phyloP scores from a whole-genome alignment of 1,140 invertebrate species.

The Trichonephila inaurata region DNA sequence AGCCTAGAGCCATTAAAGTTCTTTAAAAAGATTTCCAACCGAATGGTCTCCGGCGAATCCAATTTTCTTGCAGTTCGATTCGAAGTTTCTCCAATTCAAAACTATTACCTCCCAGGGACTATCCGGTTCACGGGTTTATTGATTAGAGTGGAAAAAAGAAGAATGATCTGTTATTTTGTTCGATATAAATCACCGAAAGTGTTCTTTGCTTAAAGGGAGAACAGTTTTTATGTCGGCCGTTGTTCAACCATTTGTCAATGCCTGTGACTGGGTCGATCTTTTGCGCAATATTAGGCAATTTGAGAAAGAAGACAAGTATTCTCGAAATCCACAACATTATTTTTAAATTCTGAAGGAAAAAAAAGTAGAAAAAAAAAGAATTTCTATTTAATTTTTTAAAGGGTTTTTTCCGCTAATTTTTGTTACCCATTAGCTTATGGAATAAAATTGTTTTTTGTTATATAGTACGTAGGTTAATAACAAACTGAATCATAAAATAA shows the following conservation, averaged over 20 bases:
- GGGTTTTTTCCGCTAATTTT: too few relatives aligned
- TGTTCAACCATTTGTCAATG: slow-evolving; percentile 10
- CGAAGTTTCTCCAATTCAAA: not conserved
- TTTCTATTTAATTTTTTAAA: too few relatives aligned
- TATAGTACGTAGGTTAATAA: accelerated
- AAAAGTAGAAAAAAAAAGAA: too few relatives aligned
- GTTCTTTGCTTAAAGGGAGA: slow-evolving; percentile 10
- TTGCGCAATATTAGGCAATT: not conserved
- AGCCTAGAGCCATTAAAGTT: not conserved
- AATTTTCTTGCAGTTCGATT: not conserved
- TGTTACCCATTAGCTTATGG: too few relatives aligned
- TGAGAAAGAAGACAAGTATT: not conserved
- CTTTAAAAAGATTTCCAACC: not conserved
- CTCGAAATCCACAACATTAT: not conserved
- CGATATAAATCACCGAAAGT: slow-evolving; percentile 33
- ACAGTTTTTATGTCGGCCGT: not conserved
- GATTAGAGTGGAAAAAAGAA: not conserved
- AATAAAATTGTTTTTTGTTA: too few relatives aligned
- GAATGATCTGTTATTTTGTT: slow-evolving; percentile 18
- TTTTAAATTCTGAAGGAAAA: too few relatives aligned
- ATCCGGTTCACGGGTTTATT: slow-evolving; percentile 15
- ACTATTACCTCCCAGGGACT: not conserved
- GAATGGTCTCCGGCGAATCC: not conserved
- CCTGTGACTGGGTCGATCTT: not conserved
- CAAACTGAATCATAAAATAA: too few relatives aligned